Base-by-base conservation (phyloP, 2,888 invertebrate genomes). In the Plagodis pulveraria region DNA sequence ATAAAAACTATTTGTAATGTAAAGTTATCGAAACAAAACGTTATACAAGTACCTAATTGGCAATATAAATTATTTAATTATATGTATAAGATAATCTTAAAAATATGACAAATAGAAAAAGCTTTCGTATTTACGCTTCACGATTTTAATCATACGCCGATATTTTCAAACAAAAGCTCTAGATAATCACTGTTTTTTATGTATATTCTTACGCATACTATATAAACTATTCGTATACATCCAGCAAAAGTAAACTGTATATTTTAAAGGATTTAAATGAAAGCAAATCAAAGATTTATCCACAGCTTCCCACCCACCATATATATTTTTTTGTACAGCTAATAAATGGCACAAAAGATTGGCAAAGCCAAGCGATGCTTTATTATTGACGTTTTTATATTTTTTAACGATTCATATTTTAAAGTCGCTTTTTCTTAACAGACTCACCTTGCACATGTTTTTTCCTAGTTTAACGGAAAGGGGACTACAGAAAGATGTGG, bases 271-370 rank as follows among this genome's bases (percentile, higher is more conserved):
- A 10, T 40, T 40, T 10, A 40, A 9, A 22, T 46, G 53, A 52
- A 32, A 42, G 46, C 44, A 38, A 33, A 50, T 40, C 38, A 52
- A 55, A 70, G 62, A 60, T 56, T 66, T 71, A 70, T 83, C 80
- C 77, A 77, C 77, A 80, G 76, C 72, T 87, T 87, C 84, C 86
- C 87, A 87, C 85, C 87, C 85, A 85, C 77, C 66, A 68, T 71
- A 67, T 47, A 71, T 74, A 78, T 7, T 73, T 76, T 77, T 81
- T 71, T 66, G 52, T 63, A 22, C 72, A 71, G 69, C 79, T 84
- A 78, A 86, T 90, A 91, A 91, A 91, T 91, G 90, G 89, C 91
- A 91, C 89, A 91, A 91, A 88, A 87, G 89, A 88, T 83, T 69
- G 77, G 82, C 81, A 83, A 78, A 87, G n/a, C n/a, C n/a, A 87